Evolutionary conservation across 2,797 vertebrate species (phyloP), one percentile per base, ranked within the genome.

Genomic region (Clarias pachynema): DNA sequence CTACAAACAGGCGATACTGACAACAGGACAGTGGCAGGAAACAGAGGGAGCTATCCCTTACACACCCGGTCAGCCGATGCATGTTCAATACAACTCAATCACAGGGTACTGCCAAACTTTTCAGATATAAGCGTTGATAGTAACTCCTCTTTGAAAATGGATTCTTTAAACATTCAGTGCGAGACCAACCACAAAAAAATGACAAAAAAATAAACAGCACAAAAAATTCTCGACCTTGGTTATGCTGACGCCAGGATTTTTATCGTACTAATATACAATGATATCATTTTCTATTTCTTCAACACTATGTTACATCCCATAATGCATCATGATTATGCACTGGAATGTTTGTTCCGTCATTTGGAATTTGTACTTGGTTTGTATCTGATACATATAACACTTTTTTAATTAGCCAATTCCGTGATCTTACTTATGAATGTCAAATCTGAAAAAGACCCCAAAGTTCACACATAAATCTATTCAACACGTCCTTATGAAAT

Each of bases 1-100:
- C 83, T 84, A 85, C 85, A 65, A 37, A 66, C 26, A 34, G 59
- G 84, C 57, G 26, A 60, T 84, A 84, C 83, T 90, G 87, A 93
- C 86, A 78, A 75, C 37, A 66, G 82, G 79, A 74, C n/a, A 80
- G 87, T 80, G 89, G 88, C 91, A 90, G 85, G 29, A 60, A 86
- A 74, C 24, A 9, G 66, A 18, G 82, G 79, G 73, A 85, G 66
- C 79, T 72, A 29, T 86, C 81, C 44, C n/a, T n/a, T n/a, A 79
- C 72, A 75, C 40, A 44, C 37, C 79, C 16, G 68, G 62, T 81
- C 59, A 68, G 66, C 44, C 44, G 0, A 49, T 57, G 66, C 59
- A 24, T 20, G 59, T 78, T 62, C 40, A 85, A 75, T 85, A 77
- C 69, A 34, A 79, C 70, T 85, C 81, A 88, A 85, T 88, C 78